Base-by-base conservation (phyloP, 2,888 invertebrate species). In the Idaea straminata region DNA sequence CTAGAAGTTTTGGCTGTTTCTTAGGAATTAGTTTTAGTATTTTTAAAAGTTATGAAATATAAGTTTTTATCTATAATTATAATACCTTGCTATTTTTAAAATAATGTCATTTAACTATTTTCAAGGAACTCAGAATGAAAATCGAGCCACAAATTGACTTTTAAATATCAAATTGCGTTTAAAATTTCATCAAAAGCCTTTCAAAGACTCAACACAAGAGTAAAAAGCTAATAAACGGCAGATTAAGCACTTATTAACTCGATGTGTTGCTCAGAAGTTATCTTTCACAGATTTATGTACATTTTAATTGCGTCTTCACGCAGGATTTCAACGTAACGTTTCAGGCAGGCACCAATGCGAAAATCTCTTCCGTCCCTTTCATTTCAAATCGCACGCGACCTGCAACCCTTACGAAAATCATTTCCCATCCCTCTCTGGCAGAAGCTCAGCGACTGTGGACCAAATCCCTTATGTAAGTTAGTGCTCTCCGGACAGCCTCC, bases 401-500 rank as follows among this genome's bases (percentile, higher is more conserved):
- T 83, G 84, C 85, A 86, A 82, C 86, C 87, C 87, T 84, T 84
- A 83, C 78, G 81, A 83, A 84, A 81, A 77, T 74, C 67, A 74
- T 87, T 76, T 77, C 74, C 86, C 74, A 74, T 92, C 91, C 85
- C 86, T 82, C 74, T 91, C 89, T 75, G 74, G 70, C 85, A 78
- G 78, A 77, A 77, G 78, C 83, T 84, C 78, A 79, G 84, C 83
- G 87, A 85, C 87, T 84, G 85, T 83, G 82, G 85, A 85, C 82
- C 79, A 79, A 84, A 82, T 89, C 88, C 92, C 92, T 92, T 92
- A 92, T 90, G 89, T 92, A 92, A 92, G 91, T 83, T 89, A 92
- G 92, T 92, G 85, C 87, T 87, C 77, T 74, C 74, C 74, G 73
- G 77, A 72, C 74, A 69, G 72, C 73, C 79, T 76, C 66, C 63